These are phyloP conservation scores for Euzophera pinguis DNA, from an alignment of 2,888 invertebrate species.

Conservation along the genomic window DNA sequence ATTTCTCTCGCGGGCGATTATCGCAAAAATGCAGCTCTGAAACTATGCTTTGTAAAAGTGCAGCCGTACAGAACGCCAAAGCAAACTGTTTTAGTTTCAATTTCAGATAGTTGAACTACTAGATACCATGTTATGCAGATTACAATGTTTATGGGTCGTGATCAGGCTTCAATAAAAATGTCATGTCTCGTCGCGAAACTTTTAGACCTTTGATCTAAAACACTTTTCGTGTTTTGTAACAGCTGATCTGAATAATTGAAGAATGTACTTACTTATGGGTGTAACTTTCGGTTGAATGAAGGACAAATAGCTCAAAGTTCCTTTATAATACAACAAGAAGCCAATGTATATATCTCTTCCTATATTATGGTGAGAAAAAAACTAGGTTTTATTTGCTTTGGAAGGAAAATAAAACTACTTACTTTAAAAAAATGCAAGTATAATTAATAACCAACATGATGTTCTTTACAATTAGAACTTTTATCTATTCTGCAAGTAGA, in stretches of 20 bases:
- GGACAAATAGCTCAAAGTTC: too few relatives aligned
- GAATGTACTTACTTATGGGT: background rate
- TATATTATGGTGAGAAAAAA: too few relatives aligned
- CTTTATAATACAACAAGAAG: too few relatives aligned
- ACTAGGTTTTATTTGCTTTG: too few relatives aligned
- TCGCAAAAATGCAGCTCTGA: slow-evolving; percentile 6
- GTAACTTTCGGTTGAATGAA: too few relatives aligned
- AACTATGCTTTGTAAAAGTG: slow-evolving; percentile 13
- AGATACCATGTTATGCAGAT: slow-evolving; percentile 8
- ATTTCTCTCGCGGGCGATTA: slow-evolving; percentile 7
- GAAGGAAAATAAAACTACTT: too few relatives aligned
- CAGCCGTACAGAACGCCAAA: background rate
- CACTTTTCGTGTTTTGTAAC: slow-evolving; percentile 14
- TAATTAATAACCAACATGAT: too few relatives aligned
- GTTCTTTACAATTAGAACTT: too few relatives aligned
- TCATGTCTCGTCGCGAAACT: slow-evolving; percentile 12
- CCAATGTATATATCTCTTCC: too few relatives aligned
- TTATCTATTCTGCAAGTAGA: too few relatives aligned
- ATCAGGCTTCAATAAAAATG: slow-evolving; percentile 8
- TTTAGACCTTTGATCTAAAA: slow-evolving; percentile 12
- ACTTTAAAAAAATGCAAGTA: too few relatives aligned
- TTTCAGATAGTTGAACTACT: slow-evolving; percentile 6
- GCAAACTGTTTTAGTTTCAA: slow-evolving; percentile 6
- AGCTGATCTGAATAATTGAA: slow-evolving; percentile 9
- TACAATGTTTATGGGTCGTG: slow-evolving; percentile 9